Conservation (phyloP, 2,888 invertebrate genomes). For the Phorcus lineatus region DNA sequence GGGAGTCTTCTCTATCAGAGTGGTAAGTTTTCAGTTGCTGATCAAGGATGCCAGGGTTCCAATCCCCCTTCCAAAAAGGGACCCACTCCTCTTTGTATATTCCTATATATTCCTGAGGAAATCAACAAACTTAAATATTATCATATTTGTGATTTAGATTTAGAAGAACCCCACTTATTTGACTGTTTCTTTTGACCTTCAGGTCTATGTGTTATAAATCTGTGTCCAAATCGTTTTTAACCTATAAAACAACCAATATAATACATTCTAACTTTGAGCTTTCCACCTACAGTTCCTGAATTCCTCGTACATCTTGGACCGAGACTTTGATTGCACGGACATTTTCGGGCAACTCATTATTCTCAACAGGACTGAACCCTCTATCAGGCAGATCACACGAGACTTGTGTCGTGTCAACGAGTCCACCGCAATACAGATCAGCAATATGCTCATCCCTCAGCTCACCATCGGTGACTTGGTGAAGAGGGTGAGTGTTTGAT, state of each 20-base stretch:
- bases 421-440: constrained; percentile 40
- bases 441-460: constrained; percentile 50
- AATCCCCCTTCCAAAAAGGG: no score
- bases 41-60: no score
- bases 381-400: constrained; percentile 47
- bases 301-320: constrained; percentile 29
- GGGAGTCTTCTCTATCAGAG: constrained; percentile 54
- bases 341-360: constrained; percentile 38
- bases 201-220: no score
- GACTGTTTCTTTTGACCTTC: no score
- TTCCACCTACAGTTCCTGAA: constrained; percentile 36
- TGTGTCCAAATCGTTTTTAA: no score
- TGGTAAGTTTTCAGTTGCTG: constrained; percentile 49
- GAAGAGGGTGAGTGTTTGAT: constrained; percentile 50
- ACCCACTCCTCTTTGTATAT: no score
- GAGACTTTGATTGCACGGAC: constrained; percentile 33
- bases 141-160: no score
- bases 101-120: no score
- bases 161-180: no score
- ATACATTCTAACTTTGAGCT: background rate
- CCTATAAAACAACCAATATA: background rate
- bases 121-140: no score
- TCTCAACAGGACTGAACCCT: constrained; percentile 34
- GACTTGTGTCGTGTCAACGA: constrained; percentile 56
- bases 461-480: constrained; percentile 63